Evolutionary conservation across 2,113 vertebrate genomes (phyloP).

Genomic region (Cephalopterus ornatus): DNA sequence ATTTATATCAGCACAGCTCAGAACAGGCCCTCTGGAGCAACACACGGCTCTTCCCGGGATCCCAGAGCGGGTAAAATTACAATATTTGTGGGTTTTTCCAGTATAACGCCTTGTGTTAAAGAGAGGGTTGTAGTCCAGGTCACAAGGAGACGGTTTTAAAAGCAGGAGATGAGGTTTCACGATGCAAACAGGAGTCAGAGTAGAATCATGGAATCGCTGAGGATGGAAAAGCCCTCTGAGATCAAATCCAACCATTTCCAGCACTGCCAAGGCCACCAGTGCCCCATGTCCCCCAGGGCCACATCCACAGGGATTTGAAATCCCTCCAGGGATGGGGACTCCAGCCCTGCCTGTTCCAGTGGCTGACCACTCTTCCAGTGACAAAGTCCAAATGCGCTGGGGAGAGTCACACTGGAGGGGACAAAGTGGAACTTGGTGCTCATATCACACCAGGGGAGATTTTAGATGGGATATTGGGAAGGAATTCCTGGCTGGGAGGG

Average conservation of each 20-base stretch:
- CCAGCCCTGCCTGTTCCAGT: background rate
- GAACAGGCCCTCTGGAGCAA: background rate
- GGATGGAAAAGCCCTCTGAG: background rate
- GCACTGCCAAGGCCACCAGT: background rate
- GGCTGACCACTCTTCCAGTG: rapidly evolving
- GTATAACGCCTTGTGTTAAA: rapidly evolving
- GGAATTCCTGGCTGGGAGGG: background rate
- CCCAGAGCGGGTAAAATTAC: rapidly evolving
- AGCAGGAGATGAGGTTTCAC: rapidly evolving
- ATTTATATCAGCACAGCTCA: background rate
- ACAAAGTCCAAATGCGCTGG: too few species aligned
- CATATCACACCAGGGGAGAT: background rate
- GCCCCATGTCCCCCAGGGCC: background rate
- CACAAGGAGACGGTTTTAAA: rapidly evolving
- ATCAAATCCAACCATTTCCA: background rate
- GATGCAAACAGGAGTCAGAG: background rate
- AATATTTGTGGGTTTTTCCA: rapidly evolving
- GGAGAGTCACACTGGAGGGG: too few species aligned
- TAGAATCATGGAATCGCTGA: background rate
- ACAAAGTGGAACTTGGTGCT: too few species aligned
- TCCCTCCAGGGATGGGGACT: background rate
- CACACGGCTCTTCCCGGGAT: background rate
- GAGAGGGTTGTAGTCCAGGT: too few species aligned
- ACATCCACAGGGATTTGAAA: background rate
- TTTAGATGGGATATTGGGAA: background rate